Evolutionary conservation across 2,113 vertebrate genomes (phyloP), one percentile per base, ranked within the genome.

Genomic region (Turdus rufiventris): DNA sequence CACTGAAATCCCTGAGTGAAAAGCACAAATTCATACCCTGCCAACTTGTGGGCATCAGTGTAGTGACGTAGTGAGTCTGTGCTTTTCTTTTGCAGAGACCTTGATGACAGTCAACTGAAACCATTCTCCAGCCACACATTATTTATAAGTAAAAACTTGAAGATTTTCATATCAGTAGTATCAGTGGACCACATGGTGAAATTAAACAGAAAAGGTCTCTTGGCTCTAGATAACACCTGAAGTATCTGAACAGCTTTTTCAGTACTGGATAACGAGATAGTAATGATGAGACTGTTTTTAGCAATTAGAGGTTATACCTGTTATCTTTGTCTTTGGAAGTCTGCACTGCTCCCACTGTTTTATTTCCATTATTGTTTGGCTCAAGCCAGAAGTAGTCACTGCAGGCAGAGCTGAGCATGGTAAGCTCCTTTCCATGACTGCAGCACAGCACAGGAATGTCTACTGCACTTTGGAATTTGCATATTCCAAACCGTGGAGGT

Each of bases 281-380:
- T 16, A 43, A 26, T 10, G 75, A 71, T 50, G 76, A 93, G 66
- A 62, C 73, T 4, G 3, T n/a, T 75, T 94, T 75, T 66, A 95
- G 67, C 68, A 33, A 12, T 43, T 56, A 14, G 53, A 68, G 53
- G 42, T 75, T 89, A 24, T 47, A 48, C n/a, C 36, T 18, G 12
- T 92, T 91, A 45, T 38, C 79, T 86, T n/a, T 84, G 60, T 77
- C 66, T 71, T 73, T 56, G 47, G 34, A 87, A 66, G 60, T n/a
- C 53, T 66, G 4, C 8, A 2, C 42, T 61, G 42, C 53, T 93
- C 40, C 1, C 10, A 5, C 18, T 67, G 18, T 61, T 17, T 76
- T 36, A 43, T 50, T 76, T 65, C 66, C 65, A 68, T 54, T 29
- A n/a, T 18, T 77, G 20, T 81, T 80, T 62, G 76, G 31, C 75